Base-by-base conservation (phyloP, 1,140 invertebrate species). In the Teleogryllus occipitalis region DNA sequence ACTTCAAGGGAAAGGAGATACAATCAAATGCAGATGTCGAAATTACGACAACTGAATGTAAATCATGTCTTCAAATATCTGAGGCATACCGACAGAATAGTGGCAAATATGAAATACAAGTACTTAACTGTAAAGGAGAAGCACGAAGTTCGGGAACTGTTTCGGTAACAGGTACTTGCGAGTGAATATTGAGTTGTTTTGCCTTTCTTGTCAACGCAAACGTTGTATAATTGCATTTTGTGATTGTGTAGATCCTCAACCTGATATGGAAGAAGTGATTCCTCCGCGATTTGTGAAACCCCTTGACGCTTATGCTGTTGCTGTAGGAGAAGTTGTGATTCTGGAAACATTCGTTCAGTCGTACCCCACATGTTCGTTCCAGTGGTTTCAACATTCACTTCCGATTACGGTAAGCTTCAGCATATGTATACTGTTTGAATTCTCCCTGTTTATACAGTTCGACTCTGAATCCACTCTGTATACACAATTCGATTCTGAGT, bases 81-180 rank as follows among this genome's bases (percentile, higher is more conserved):
- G 91, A 93, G 81, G 87, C 90, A 81, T 90, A 89, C 39, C 93
- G 93, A 83, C 92, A 93, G 82, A 93, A 94, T 83, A 89, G 89
- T 80, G 96, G 95, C 48, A 95, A 95, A 85, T 97, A 96, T 86
- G 95, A 96, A 87, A 90, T 96, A 7, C 86, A 92, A 47, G 90
- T 94, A 49, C 89, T 91, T 82, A 95, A 95, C 86, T 87, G 90
- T 83, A 91, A 89, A 76, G 92, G 94, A 47, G 91, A 96, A 85
- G 92, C 92, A 0, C 91, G 93, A 83, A 92, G 94, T 65, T 92
- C 93, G 1, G 92, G 94, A 73, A 92, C 93, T 7, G 89, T 97
- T 49, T 90, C 91, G 75, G 83, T 88, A 46, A 84, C 83, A 80
- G 82, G 86, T 87, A 82, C 84, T 39, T 39, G 27, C 27, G 27